phyloP scores from a whole-genome alignment of 2,888 invertebrate species.

The Elmis aenea region DNA sequence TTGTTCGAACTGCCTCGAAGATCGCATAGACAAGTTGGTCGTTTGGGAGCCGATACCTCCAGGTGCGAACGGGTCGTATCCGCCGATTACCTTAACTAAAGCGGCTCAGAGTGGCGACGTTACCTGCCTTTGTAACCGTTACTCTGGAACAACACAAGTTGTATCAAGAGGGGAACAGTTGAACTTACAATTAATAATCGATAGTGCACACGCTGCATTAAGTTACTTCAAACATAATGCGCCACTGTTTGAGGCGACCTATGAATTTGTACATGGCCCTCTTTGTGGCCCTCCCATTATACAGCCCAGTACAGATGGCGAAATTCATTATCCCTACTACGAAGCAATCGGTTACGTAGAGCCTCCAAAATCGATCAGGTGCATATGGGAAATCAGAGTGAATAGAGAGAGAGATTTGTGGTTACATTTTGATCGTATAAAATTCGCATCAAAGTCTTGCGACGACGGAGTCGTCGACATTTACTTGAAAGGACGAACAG shows the following conservation, averaged over 20 bases:
- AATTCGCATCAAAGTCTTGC: slow-evolving; percentile 78
- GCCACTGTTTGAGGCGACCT: slow-evolving; percentile 79
- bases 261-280: slow-evolving; percentile 86
- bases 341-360: slow-evolving; percentile 69
- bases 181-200: slow-evolving; percentile 76
- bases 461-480: slow-evolving; percentile 84
- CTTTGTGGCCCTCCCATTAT: slow-evolving; percentile 79
- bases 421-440: slow-evolving; percentile 81
- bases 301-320: slow-evolving; percentile 75
- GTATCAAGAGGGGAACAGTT: slow-evolving; percentile 65
- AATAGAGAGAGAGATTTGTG: slow-evolving; percentile 80
- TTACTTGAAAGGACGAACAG: slow-evolving; percentile 54
- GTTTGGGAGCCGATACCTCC: slow-evolving; percentile 67
- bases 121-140: slow-evolving; percentile 68
- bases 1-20: slow-evolving; percentile 82
- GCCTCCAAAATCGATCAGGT: slow-evolving; percentile 60
- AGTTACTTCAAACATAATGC: slow-evolving; percentile 84
- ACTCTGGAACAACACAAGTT: slow-evolving; percentile 55
- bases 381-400: slow-evolving; percentile 58
- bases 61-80: slow-evolving; percentile 41
- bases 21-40: slow-evolving; percentile 77
- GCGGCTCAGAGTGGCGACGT: slow-evolving; percentile 65
- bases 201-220: slow-evolving; percentile 77
- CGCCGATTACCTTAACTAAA: slow-evolving; percentile 50
- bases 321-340: slow-evolving; percentile 81